A percentile compares a stretch with the other conserved stretches of the same genome.
phyloP scores from a whole-genome alignment of 2,797 vertebrate genomes.

The Monodelphis domestica region DNA sequence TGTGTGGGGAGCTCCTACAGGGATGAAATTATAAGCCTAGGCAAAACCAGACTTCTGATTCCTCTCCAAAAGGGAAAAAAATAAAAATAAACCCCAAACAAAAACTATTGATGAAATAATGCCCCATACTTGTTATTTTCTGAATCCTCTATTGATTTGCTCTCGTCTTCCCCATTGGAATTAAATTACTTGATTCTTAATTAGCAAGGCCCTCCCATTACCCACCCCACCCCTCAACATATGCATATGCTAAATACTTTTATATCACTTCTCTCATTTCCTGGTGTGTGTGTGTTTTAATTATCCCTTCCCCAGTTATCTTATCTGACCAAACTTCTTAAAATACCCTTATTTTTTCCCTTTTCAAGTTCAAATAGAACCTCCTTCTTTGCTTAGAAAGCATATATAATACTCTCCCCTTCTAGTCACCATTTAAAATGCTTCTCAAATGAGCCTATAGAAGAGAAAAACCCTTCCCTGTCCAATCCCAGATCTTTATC shows the following conservation, averaged over 20 bases:
- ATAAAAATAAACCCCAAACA: not conserved
- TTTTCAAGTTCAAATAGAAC: not conserved
- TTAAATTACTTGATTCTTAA: not conserved
- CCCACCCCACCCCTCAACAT: not conserved
- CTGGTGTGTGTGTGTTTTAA: too few relatives aligned
- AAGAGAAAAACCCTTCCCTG: not conserved
- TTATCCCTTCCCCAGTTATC: not conserved
- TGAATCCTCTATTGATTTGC: not conserved
- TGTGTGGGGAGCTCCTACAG: not conserved
- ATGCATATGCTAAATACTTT: not conserved
- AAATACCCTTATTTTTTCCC: not conserved
- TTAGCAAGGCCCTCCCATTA: not conserved
- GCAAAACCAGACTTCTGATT: not conserved
- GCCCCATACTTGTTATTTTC: not conserved
- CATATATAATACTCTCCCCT: not conserved
- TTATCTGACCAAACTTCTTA: not conserved
- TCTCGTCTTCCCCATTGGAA: not conserved
- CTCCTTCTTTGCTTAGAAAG: not conserved
- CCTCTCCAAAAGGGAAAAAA: not conserved
- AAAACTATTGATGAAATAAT: not conserved
- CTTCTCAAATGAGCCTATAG: slow-evolving; percentile 24
- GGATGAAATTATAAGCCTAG: not conserved
- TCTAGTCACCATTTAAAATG: not conserved
- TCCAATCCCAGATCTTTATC: slow-evolving; percentile 1
- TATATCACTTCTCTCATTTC: not conserved